Conservation (phyloP, 2,888 invertebrate genomes). For the Drosophila stalkeri region DNA sequence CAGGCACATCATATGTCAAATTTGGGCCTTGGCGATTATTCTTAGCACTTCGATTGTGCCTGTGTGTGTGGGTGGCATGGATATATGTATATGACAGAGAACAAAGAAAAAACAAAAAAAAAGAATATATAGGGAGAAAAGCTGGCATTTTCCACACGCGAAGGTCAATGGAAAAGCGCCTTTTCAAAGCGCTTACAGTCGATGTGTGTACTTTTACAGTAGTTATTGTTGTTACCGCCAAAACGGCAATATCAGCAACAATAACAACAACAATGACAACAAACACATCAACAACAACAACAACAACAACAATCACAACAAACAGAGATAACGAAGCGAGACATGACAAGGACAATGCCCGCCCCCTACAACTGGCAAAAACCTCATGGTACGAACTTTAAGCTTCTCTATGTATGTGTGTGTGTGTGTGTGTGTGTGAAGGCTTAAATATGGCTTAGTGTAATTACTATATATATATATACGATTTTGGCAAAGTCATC, state of each 20-base stretch:
- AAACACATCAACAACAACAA: constrained; percentile 20
- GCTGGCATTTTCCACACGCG: constrained; percentile 63
- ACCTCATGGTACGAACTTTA: constrained; percentile 19
- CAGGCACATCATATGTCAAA: constrained; percentile 77
- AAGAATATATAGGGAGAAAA: constrained; percentile 4
- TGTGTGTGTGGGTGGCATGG: constrained; percentile 1
- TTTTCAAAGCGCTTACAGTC: constrained; percentile 63
- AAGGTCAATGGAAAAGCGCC: constrained; percentile 75
- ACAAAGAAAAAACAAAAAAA: constrained; percentile 18
- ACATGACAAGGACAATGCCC: constrained; percentile 74
- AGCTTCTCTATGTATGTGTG: constrained; percentile 9
- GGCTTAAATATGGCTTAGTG: constrained; percentile 28
- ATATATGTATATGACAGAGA: constrained; percentile 4
- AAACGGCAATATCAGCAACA: constrained; percentile 48
- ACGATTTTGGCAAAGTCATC: not conserved
- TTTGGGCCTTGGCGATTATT: constrained; percentile 57
- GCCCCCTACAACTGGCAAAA: constrained; percentile 38
- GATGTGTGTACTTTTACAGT: constrained; percentile 40
- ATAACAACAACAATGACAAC: constrained; percentile 32
- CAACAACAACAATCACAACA: constrained; percentile 20
- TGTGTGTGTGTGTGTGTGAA: constrained; percentile 21
- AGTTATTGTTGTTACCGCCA: constrained; percentile 52
- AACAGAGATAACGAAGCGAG: constrained; percentile 60
- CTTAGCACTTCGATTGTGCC: constrained; percentile 50
- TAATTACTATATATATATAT: constrained; percentile 36